A percentile compares a stretch with the other conserved stretches of the same genome.
Evolutionary conservation across 2,113 vertebrate genomes (phyloP).

Genomic region (Indicator indicator): DNA sequence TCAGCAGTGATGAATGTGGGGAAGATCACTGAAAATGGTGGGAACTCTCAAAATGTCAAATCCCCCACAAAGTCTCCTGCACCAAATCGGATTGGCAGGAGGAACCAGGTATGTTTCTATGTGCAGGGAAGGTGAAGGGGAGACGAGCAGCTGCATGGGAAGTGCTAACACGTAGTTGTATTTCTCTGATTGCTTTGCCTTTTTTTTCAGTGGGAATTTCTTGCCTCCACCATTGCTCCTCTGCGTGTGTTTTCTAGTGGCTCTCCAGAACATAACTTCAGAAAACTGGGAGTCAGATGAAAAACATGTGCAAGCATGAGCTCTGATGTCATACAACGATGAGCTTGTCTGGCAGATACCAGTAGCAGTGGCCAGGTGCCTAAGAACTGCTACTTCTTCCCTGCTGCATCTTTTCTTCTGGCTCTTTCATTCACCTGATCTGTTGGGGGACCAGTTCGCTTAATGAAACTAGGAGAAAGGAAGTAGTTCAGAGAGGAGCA

Average conservation of each 20-base stretch:
- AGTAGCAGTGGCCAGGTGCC: neutral
- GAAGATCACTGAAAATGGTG: slow-evolving; percentile 83
- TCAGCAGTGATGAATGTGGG: slow-evolving; percentile 88
- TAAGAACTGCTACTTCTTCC: neutral
- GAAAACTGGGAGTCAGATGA: neutral
- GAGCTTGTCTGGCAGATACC: neutral
- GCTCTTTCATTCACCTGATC: neutral
- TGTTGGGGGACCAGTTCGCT: neutral
- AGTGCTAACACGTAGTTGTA: neutral
- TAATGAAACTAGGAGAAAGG: neutral
- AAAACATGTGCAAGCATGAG: accelerated
- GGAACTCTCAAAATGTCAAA: slow-evolving; percentile 79
- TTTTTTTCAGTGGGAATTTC: neutral
- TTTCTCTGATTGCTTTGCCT: neutral
- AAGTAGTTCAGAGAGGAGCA: neutral
- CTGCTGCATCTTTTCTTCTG: neutral
- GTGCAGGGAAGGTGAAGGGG: neutral
- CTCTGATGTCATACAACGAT: neutral
- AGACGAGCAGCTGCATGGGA: neutral
- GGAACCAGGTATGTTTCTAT: slow-evolving; percentile 83
- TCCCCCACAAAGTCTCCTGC: slow-evolving; percentile 84
- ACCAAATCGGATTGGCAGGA: slow-evolving; percentile 85
- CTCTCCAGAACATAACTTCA: neutral
- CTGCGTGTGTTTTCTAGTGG: neutral
- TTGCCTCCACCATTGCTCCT: neutral